Percentiles rank a stretch among this genome's conserved stretches.
Evolutionary conservation across 2,797 vertebrate species (phyloP).

Genomic region (Menidia menidia): DNA sequence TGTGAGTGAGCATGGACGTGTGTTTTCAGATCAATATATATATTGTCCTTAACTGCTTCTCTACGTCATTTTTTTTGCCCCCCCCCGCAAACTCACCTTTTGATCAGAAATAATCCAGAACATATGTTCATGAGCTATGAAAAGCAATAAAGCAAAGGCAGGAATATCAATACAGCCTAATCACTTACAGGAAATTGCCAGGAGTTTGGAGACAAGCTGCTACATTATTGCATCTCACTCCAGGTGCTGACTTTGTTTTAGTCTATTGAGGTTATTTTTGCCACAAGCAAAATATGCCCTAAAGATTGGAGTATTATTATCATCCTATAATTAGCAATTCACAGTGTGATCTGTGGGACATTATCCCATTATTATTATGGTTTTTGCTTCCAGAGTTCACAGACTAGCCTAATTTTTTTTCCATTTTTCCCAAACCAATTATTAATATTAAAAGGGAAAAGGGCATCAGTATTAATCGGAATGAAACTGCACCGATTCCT

Average conservation of each 20-base stretch:
- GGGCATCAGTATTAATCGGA: too few relatives aligned
- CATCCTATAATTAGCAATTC: too few relatives aligned
- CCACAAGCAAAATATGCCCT: too few relatives aligned
- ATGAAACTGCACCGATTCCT: too few relatives aligned
- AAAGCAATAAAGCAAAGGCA: background rate
- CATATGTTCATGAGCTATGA: slow-evolving; percentile 40
- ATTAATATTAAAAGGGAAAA: too few relatives aligned
- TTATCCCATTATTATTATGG: too few relatives aligned
- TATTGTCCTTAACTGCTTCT: slow-evolving; percentile 31
- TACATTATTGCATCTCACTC: background rate
- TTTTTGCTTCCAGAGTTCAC: too few relatives aligned
- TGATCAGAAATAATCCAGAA: slow-evolving; percentile 20
- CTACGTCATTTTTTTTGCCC: background rate
- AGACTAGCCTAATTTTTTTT: too few relatives aligned
- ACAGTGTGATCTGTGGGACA: too few relatives aligned
- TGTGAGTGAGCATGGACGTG: background rate
- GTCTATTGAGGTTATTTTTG: background rate
- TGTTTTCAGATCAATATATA: slow-evolving; percentile 39
- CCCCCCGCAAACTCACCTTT: background rate
- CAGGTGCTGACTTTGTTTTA: slow-evolving; percentile 6
- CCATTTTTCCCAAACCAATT: too few relatives aligned
- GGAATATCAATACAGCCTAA: slow-evolving; percentile 39
- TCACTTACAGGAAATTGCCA: slow-evolving; percentile 18
- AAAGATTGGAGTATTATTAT: too few relatives aligned
- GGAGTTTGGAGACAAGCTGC: background rate